phyloP scores from a whole-genome alignment of 2,113 vertebrate genomes.

The Hippopotamus amphibius region DNA sequence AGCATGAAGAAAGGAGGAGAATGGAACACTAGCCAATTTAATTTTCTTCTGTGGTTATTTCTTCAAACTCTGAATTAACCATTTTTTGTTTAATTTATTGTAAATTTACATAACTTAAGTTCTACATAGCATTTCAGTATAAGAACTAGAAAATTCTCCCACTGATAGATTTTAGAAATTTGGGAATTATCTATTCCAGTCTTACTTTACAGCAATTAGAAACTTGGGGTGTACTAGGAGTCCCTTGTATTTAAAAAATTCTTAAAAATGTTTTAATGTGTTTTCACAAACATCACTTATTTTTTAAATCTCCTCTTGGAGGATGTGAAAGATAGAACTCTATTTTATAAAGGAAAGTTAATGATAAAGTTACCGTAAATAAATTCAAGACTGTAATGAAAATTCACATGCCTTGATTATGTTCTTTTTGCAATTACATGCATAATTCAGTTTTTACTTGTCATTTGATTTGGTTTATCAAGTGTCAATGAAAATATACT shows the following conservation, averaged over 20 bases:
- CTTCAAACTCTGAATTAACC: neutral
- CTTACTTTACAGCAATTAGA: neutral
- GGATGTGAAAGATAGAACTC: neutral
- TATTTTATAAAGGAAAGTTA: neutral
- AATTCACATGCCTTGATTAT: neutral
- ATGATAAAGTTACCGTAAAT: neutral
- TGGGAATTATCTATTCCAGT: neutral
- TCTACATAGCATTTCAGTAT: neutral
- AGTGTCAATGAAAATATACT: neutral
- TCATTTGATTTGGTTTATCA: neutral
- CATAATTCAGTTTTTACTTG: neutral
- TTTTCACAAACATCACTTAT: constrained; percentile 17
- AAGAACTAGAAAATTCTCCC: neutral
- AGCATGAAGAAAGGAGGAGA: neutral
- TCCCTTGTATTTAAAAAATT: neutral
- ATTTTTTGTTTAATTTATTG: neutral
- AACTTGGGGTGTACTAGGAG: neutral
- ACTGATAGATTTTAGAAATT: neutral
- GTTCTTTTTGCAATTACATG: neutral
- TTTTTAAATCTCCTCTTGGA: neutral
- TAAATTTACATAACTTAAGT: constrained; percentile 14
- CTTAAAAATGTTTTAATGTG: neutral
- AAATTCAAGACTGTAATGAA: constrained; percentile 3
- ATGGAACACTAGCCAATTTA: neutral
- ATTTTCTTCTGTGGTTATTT: constrained; percentile 12